Evolutionary conservation across 1,140 invertebrate species (phyloP), one percentile per base, ranked within the genome.

Genomic region (Drosophila nebulosa): DNA sequence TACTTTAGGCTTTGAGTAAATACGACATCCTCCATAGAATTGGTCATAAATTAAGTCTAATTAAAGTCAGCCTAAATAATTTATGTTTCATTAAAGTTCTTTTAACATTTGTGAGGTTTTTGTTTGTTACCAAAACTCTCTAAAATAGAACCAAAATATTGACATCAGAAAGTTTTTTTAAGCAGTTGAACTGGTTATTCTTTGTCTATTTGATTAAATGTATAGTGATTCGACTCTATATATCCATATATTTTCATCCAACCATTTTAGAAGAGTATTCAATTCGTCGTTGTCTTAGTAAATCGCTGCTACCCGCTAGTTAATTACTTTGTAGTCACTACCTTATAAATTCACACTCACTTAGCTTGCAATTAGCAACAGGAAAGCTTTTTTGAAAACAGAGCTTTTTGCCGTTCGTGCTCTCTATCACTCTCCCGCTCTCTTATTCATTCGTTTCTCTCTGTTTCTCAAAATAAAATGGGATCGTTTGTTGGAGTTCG

Each of bases 301-400:
- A 10, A 3, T 21, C 7, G 10, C 2, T 16, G 7, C 21, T 32
- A n/a, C 9, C 18, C 39, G 39, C 16, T 46, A 46, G 39, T 21
- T 46, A 46, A 46, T 46, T 46, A 46, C 16, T 46, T 18, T 32
- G 7, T 21, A 18, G 26, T 39, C 32, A 35, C 59, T 60, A 50
- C 70, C 58, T 46, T 69, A 77, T 79, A 76, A 84, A 85, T 84
- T 76, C 77, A 74, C 81, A 86, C 80, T 83, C 64, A 69, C 71
- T 79, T 64, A 76, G 68, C 52, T 16, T 51, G 72, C 71, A 74
- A 74, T 74, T 74, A 74, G 64, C 71, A 51, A 35, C 46, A 30
- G 35, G 61, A 74, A 86, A 79, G 69, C 73, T 80, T 61, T 61
- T 27, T 9, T 7, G 21, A 12, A n/a, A 55, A 36, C 14, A 75